These are phyloP conservation scores for Eurosta solidaginis DNA, from an alignment of 1,140 invertebrate genomes.

Conservation along the genomic window DNA sequence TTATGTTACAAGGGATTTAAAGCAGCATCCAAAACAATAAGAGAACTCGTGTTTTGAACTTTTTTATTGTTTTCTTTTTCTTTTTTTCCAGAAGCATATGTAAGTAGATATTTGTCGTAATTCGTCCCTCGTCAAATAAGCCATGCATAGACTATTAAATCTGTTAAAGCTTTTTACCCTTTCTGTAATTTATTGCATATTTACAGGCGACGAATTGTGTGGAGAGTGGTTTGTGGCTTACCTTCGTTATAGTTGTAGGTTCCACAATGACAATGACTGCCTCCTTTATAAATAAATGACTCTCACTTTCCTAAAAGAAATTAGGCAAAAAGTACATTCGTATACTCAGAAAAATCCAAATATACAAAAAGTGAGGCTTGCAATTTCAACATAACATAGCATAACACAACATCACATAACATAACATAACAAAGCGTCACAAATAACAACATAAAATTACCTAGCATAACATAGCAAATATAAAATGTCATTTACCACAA, in stretches of 20 bases:
- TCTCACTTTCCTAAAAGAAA: conserved; percentile 34
- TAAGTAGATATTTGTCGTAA: too few relatives aligned
- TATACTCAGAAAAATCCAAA: background rate
- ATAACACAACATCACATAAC: too few relatives aligned
- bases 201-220: background rate
- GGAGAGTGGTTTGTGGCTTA: background rate
- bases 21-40: background rate
- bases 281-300: conserved; percentile 57
- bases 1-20: background rate
- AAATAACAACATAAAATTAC: too few relatives aligned
- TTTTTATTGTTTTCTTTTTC: too few relatives aligned
- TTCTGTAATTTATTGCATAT: background rate
- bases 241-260: background rate
- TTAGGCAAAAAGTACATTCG: background rate
- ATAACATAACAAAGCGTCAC: too few relatives aligned
- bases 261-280: conserved; percentile 56
- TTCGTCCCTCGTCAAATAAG: background rate
- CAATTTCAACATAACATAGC: too few relatives aligned
- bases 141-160: background rate
- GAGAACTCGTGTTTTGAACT: too few relatives aligned
- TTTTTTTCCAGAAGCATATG: too few relatives aligned
- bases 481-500: too few relatives aligned
- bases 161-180: background rate
- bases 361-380: too few relatives aligned
- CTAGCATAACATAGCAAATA: too few relatives aligned